Evolutionary conservation across 2,797 vertebrate species (phyloP).

Genomic region (Spinibarbus caldwelli): DNA sequence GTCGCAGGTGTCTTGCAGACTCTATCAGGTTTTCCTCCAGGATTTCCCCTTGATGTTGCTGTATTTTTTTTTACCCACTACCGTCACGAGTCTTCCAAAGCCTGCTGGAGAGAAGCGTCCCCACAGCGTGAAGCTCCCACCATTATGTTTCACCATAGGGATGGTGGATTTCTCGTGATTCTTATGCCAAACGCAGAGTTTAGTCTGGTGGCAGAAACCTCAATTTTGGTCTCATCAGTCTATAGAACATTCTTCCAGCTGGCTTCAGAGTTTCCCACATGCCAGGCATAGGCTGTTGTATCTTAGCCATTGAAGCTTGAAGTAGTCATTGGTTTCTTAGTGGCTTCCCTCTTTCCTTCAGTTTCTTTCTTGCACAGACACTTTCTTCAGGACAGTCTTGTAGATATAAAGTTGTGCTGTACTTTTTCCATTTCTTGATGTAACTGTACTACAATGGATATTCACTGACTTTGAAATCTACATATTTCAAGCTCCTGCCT

Average conservation of each 20-base stretch:
- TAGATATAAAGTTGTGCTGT: background rate
- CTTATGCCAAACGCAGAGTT: background rate
- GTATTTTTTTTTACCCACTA: background rate
- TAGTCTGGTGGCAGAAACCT: conserved; percentile 2
- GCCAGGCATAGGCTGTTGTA: background rate
- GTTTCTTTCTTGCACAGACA: background rate
- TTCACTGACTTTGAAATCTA: background rate
- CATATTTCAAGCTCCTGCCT: background rate
- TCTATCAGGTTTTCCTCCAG: background rate
- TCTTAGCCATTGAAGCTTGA: conserved; percentile 5
- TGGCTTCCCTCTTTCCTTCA: background rate
- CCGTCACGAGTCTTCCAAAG: background rate
- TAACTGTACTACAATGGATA: background rate
- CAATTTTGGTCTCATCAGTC: background rate
- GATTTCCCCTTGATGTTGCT: background rate
- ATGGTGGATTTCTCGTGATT: background rate
- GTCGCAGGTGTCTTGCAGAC: background rate
- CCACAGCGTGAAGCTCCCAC: background rate
- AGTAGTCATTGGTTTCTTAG: background rate
- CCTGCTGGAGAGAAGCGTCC: background rate
- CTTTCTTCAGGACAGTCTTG: background rate
- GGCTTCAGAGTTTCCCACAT: conserved; percentile 14
- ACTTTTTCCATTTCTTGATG: background rate
- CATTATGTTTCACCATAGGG: background rate
- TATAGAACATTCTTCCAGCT: conserved; percentile 17